Evolutionary conservation across 2,888 invertebrate genomes (phyloP).

Genomic region (Brachynemurus nebulosus): DNA sequence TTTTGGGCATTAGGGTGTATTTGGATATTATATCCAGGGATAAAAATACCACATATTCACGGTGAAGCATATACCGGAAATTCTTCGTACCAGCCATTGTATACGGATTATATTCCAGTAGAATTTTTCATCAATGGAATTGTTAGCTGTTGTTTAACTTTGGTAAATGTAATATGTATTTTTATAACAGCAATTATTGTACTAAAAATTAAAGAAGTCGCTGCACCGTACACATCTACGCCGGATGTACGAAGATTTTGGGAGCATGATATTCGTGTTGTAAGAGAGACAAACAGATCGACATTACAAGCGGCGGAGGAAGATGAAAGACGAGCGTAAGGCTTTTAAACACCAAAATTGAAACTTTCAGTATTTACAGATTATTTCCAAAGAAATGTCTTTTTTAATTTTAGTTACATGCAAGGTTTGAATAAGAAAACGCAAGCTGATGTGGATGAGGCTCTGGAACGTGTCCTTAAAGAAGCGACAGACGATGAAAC

Average conservation of each 20-base stretch:
- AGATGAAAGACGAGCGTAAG: constrained; percentile 9
- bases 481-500: constrained; percentile 55
- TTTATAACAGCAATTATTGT: constrained; percentile 67
- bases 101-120: constrained; percentile 58
- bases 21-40: constrained; percentile 51
- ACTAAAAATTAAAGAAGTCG: constrained; percentile 72
- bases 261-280: constrained; percentile 67
- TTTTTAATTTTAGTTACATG: constrained; percentile 30
- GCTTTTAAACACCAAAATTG: neutral
- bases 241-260: constrained; percentile 56
- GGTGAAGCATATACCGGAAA: constrained; percentile 49
- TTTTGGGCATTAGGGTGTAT: constrained; percentile 62
- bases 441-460: constrained; percentile 41
- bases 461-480: constrained; percentile 48
- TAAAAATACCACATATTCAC: constrained; percentile 54
- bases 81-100: constrained; percentile 49
- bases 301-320: constrained; percentile 6
- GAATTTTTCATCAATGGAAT: constrained; percentile 68
- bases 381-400: neutral
- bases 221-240: constrained; percentile 64
- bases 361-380: neutral
- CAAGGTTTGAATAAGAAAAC: constrained; percentile 31
- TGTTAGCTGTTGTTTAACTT: constrained; percentile 63
- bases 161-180: constrained; percentile 73
- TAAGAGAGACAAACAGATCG: constrained; percentile 51